Base-by-base conservation (phyloP, 2,888 invertebrate genomes). In the Cheiracanthium punctorium region DNA sequence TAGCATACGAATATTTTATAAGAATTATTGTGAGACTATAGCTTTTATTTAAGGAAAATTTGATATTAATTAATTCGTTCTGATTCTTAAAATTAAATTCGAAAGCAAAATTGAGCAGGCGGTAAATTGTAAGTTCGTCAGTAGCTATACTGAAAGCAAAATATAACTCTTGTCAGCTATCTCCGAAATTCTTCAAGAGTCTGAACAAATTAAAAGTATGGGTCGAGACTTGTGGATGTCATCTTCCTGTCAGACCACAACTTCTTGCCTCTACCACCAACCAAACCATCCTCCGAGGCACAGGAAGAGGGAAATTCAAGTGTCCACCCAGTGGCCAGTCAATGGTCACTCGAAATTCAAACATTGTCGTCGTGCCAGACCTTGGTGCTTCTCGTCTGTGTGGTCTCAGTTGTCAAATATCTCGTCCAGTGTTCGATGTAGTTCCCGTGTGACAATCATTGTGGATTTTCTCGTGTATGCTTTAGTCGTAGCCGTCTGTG, bases 401-500 rank as follows among this genome's bases (percentile, higher is more conserved):
- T 65, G 64, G 76, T 70, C 64, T 33, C 76, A 76, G 32, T 8
- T 76, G 70, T 30, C 30, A 58, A 76, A 71, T 33, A n/a, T 76
- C 33, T 8, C 71, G 75, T 76, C 76, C 76, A 65, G 43, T 28
- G 29, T 58, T 71, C 76, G 82, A 17, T 64, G 30, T 65, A 48
- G 69, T n/a, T 71, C 71, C 48, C 0, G 65, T 12, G 20, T 76
- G 76, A 76, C 82, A 71, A 80, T 72, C 70, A 74, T 58, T 48
- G n/a, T 71, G 73, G 82, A 82, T 79, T 72, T 71, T 48, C 43
- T 77, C 41, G 43, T 85, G 72, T 88, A 88, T 30, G 64, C 73
- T 20, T 37, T 87, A 52, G 79, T 89, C 37, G 58, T 84, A 48
- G 58, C 73, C 17, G 87, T 87, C 8, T 85, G 88, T 33, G 65